Conservation (phyloP, 2,797 vertebrate genomes). For the Falco concolor region DNA sequence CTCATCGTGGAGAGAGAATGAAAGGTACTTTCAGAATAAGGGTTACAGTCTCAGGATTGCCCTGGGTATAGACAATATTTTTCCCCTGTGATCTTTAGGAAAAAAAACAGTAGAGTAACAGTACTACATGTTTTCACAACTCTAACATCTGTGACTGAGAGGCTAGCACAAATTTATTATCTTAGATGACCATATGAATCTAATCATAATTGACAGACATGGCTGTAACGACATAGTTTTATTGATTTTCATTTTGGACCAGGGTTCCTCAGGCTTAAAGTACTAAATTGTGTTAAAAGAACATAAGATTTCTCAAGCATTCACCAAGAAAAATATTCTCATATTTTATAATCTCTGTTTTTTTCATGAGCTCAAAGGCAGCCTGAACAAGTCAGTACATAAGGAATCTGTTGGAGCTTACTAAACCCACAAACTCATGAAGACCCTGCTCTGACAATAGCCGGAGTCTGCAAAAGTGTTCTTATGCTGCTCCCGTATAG, state of each 20-base stretch:
- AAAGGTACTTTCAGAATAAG: not conserved
- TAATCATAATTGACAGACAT: not conserved
- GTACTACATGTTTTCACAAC: not conserved
- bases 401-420: not conserved
- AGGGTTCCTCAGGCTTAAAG: not conserved
- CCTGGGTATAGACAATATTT: not conserved
- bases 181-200: not conserved
- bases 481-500: not conserved
- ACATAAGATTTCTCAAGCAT: not conserved
- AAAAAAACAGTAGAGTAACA: not conserved
- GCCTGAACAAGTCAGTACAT: not conserved
- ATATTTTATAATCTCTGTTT: not conserved
- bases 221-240: not conserved
- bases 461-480: not conserved
- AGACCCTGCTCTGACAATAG: not conserved
- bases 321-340: not conserved
- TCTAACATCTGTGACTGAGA: conserved; percentile 15
- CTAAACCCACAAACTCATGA: not conserved
- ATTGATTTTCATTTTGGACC: not conserved
- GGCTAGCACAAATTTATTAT: not conserved
- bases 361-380: not conserved
- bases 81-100: not conserved
- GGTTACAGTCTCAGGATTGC: not conserved
- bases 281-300: not conserved
- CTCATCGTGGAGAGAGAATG: not conserved